phyloP scores from a whole-genome alignment of 2,797 vertebrate species.

The Coccyzus lansbergi region DNA sequence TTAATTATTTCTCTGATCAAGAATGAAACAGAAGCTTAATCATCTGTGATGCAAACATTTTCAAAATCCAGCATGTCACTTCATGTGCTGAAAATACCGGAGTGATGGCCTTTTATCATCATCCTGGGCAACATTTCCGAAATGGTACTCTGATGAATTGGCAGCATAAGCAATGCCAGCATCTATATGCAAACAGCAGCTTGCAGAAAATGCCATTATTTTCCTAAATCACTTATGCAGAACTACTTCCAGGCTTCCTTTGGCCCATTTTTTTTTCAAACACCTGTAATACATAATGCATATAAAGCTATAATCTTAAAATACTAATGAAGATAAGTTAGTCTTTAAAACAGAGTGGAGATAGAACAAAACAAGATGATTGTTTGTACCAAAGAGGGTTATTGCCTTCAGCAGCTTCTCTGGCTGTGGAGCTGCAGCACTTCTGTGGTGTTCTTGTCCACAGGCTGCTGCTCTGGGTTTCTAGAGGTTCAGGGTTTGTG shows the following conservation, averaged over 20 bases:
- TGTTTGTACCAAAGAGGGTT: not conserved
- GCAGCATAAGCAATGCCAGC: not conserved
- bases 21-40: not conserved
- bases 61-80: not conserved
- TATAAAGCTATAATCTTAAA: not conserved
- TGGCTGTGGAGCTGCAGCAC: not conserved
- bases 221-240: not conserved
- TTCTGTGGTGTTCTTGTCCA: not conserved
- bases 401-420: not conserved
- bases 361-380: not conserved
- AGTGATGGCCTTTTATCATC: not conserved
- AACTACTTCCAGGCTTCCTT: not conserved
- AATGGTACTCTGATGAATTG: not conserved
- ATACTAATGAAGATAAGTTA: not conserved
- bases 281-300: not conserved
- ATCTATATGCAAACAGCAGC: not conserved
- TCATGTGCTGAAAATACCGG: not conserved
- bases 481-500: fast-evolving
- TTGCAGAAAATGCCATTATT: not conserved
- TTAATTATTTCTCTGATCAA: not conserved
- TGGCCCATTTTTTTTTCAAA: not conserved
- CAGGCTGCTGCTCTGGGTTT: fast-evolving
- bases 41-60: fast-evolving
- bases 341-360: not conserved
- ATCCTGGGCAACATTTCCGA: not conserved